Evolutionary conservation across 2,797 vertebrate species (phyloP), one percentile per base, ranked within the genome.

Genomic region (Astyanax mexicanus): DNA sequence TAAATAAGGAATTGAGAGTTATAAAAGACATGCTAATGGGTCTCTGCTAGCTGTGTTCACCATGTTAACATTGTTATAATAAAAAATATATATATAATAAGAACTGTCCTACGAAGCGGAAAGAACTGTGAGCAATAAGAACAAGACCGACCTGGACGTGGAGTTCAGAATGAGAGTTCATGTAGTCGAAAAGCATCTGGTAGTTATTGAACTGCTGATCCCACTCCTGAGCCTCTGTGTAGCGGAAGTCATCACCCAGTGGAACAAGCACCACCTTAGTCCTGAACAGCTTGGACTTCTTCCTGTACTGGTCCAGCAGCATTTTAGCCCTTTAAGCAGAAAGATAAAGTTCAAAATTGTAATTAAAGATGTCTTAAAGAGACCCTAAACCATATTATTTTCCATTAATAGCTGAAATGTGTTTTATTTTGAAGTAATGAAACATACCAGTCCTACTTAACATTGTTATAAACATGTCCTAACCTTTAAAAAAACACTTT

Each of bases 211-310:
- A 98, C 88, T 98, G 96, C 57, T 93, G 94, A 80, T 98, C 95
- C 96, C 96, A 98, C 79, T 98, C 97, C 0, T 87, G 88, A 29
- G 92, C 89, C 61, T 97, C 95, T 0, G 32, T 47, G 44, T 93
- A 98, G 7, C 97, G 95, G 74, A 98, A 98, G 88, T 98, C 97
- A 71, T 98, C 97, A 1, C 97, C 97, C 0, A 98, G 88, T 0
- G 96, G 95, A 70, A 88, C 93, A 54, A 98, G 84, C 0, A 98
- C 86, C 65, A 98, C 95, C 5, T 94, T 91, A 0, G 95, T 94
- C 2, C 93, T 95, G 80, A 92, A 98, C 68, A 98, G 95, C 40
- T 94, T 93, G 42, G 97, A 97, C 89, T 98, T 98, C 90, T 97
- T 96, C 17, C 96, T 93, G 85, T 98, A 98, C 75, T 98, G 96